Conservation (phyloP, 2,113 vertebrate genomes). For the Sardina pilchardus region DNA sequence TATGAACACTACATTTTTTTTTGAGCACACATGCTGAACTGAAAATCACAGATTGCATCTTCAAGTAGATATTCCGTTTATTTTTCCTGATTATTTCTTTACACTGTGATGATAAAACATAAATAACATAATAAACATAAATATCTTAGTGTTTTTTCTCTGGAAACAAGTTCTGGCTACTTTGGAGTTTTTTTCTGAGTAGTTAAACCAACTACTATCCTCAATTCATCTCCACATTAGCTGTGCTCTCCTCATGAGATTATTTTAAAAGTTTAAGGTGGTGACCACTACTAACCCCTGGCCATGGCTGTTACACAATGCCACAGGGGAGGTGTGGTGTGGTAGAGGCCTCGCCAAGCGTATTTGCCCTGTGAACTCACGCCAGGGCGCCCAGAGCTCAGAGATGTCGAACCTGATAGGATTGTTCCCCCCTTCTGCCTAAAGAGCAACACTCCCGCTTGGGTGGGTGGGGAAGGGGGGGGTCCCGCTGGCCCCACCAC, state of each 20-base stretch:
- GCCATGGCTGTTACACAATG: slow-evolving; percentile 15
- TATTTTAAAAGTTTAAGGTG: background rate
- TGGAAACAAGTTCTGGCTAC: too few species aligned
- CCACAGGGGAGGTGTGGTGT: slow-evolving; percentile 21
- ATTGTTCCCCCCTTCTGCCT: slow-evolving; percentile 37
- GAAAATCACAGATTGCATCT: too few species aligned
- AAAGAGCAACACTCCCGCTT: slow-evolving; percentile 27
- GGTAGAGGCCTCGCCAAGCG: background rate
- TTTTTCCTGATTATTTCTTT: too few species aligned
- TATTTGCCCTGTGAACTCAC: slow-evolving; percentile 19
- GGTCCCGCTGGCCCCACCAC: background rate
- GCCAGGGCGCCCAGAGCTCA: slow-evolving; percentile 12
- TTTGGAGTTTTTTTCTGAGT: too few species aligned
- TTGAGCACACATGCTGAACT: too few species aligned
- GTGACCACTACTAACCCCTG: background rate
- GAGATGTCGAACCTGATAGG: slow-evolving; percentile 43
- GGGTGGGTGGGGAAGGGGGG: slow-evolving; percentile 10
- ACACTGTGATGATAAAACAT: too few species aligned
- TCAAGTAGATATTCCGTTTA: too few species aligned
- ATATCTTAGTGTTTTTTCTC: too few species aligned
- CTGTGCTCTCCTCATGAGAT: background rate
- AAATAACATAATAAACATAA: too few species aligned
- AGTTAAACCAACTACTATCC: too few species aligned
- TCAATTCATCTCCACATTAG: too few species aligned
- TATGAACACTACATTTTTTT: too few species aligned